Evolutionary conservation across 2,797 vertebrate genomes (phyloP).

Genomic region (Manis pentadactyla): DNA sequence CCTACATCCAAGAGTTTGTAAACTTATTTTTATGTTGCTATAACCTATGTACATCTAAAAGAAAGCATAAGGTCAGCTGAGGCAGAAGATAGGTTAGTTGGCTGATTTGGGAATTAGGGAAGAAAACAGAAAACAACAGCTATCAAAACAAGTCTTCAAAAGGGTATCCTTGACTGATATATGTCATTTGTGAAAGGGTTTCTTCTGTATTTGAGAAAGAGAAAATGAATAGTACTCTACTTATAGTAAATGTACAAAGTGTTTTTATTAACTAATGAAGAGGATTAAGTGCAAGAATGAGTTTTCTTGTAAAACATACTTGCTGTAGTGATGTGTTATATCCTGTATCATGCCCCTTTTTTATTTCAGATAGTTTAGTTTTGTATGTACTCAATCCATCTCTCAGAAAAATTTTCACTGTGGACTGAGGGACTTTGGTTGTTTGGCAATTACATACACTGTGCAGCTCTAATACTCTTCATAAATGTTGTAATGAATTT

Average conservation of each 20-base stretch:
- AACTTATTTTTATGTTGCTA: background rate
- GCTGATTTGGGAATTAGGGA: background rate
- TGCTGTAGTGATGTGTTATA: background rate
- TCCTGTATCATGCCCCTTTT: background rate
- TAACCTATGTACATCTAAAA: background rate
- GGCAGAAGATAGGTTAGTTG: background rate
- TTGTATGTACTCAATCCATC: background rate
- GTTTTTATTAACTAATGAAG: background rate
- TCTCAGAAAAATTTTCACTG: background rate
- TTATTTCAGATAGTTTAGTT: background rate
- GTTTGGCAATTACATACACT: background rate
- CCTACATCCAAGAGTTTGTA: background rate
- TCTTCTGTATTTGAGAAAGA: conserved; percentile 7
- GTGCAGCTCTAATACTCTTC: background rate
- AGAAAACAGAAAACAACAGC: background rate
- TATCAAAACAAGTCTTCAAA: background rate
- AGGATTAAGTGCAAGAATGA: background rate
- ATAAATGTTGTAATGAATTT: background rate
- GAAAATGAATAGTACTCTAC: background rate
- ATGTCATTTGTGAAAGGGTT: background rate
- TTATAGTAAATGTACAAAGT: background rate
- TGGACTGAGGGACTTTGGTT: background rate
- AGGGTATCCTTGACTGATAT: background rate
- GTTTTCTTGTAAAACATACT: background rate
- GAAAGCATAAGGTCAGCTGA: background rate